Conservation (phyloP, 2,888 invertebrate genomes). For the Calameuta pallipes region DNA sequence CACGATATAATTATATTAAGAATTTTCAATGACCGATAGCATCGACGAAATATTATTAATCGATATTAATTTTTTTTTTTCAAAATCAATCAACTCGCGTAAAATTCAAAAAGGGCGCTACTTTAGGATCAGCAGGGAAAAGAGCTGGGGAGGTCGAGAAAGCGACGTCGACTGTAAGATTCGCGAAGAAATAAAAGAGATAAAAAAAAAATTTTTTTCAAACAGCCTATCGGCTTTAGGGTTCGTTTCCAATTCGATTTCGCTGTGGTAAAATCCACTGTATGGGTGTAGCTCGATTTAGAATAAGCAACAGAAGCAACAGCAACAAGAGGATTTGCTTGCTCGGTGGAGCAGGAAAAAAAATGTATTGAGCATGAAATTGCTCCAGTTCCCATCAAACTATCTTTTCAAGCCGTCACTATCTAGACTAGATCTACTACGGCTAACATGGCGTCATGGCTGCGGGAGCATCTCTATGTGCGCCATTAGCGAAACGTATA, state of each 20-base stretch:
- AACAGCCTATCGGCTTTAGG: too few relatives aligned
- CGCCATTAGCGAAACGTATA: neutral
- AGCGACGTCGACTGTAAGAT: too few relatives aligned
- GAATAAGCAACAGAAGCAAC: neutral
- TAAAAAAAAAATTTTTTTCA: too few relatives aligned
- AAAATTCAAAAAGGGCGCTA: too few relatives aligned
- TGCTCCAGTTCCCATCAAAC: conserved; percentile 51
- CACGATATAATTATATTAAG: neutral
- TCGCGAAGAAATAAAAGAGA: too few relatives aligned
- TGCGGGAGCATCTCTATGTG: conserved; percentile 7
- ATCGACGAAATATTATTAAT: neutral
- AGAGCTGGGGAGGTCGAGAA: too few relatives aligned
- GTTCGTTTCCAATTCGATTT: too few relatives aligned
- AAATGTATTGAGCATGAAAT: conserved; percentile 56
- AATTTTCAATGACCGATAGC: neutral
- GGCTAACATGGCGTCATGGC: conserved; percentile 18
- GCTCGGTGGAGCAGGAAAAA: conserved; percentile 27
- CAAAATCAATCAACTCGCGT: too few relatives aligned
- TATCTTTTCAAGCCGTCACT: conserved; percentile 25
- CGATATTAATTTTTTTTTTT: too few relatives aligned
- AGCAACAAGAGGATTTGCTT: conserved; percentile 5
- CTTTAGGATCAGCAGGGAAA: too few relatives aligned
- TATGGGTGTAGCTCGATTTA: neutral
- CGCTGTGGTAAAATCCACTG: neutral
- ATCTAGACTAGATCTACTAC: conserved; percentile 35